Evolutionary conservation across 2,797 vertebrate genomes (phyloP), one percentile per base, ranked within the genome.

Genomic region (Bufotes viridis): DNA sequence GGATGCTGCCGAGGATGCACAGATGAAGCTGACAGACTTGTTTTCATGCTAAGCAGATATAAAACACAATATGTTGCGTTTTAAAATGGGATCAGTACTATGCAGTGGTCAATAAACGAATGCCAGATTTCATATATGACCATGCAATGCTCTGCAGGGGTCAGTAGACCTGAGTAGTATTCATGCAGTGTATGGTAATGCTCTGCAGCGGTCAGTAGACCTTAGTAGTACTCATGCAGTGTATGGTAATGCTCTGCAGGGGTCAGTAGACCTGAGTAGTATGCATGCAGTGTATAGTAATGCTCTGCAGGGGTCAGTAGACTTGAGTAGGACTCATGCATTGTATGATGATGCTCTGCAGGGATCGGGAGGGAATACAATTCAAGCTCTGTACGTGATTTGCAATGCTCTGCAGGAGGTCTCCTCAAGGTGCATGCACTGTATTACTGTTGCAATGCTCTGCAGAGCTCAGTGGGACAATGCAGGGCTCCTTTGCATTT

Each of bases 321-420:
- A 34, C 34, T 3, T 34, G 34, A 34, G 34, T 34, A 34, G 34
- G 34, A 34, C 34, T 69, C 67, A 0, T 63, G 10, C 7, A 63
- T 22, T 24, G n/a, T 24, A 10, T 65, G n/a, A n/a, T 3, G n/a
- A 67, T 72, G 67, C 67, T 26, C 67, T 29, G 67, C 26, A 26
- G 67, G 69, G 69, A 42, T 72, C 17, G 34, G 17, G 15, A n/a
- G 17, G 18, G 6, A 2, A 8, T 42, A 20, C 7, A 17, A 3
- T 14, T 11, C 34, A 74, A 11, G 70, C 17, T 11, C 34, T 49
- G 70, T 74, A 72, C 18, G 15, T 72, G 7, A 0, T 49, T 0
- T 74, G 72, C 72, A 75, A 75, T 75, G 72, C 18, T 75, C 72
- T 75, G 72, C 72, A 75, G 42, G 10, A n/a, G 63, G 63, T 12